A percentile compares a stretch with the other conserved stretches of the same genome.
Conservation (phyloP, 2,797 vertebrate species). For the Clarias pachynema region DNA sequence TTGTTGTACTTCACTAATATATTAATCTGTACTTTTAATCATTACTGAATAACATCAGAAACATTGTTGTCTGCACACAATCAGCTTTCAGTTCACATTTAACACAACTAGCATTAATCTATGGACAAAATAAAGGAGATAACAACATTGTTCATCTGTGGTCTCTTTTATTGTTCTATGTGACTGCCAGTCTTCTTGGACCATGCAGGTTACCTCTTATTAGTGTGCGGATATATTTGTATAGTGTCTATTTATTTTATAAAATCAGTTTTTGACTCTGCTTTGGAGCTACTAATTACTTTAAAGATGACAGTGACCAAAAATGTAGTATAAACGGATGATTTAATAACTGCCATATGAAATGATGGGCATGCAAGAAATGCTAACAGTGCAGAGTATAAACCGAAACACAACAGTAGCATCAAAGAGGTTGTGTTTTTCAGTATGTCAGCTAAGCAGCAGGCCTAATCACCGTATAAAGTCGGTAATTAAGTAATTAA, state of each 20-base stretch:
- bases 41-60: neutral
- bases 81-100: neutral
- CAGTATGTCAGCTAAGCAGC: constrained; percentile 20
- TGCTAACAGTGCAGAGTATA: neutral
- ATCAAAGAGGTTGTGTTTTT: neutral
- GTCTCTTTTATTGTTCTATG: neutral
- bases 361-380: neutral
- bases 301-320: neutral
- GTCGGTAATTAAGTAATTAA: constrained; percentile 23
- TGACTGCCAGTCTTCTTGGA: neutral
- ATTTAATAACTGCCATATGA: constrained; percentile 1
- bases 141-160: neutral
- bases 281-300: neutral
- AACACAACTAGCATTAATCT: neutral
- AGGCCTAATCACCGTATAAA: constrained; percentile 32
- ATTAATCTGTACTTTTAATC: neutral
- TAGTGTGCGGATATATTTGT: neutral
- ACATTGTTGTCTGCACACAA: neutral
- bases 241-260: neutral
- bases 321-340: neutral
- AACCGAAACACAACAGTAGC: neutral
- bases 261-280: neutral
- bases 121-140: neutral
- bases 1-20: neutral
- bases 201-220: neutral